A percentile compares a stretch with the other conserved stretches of the same genome.
phyloP scores from a whole-genome alignment of 2,113 vertebrate species.

The Catharus minimus region DNA sequence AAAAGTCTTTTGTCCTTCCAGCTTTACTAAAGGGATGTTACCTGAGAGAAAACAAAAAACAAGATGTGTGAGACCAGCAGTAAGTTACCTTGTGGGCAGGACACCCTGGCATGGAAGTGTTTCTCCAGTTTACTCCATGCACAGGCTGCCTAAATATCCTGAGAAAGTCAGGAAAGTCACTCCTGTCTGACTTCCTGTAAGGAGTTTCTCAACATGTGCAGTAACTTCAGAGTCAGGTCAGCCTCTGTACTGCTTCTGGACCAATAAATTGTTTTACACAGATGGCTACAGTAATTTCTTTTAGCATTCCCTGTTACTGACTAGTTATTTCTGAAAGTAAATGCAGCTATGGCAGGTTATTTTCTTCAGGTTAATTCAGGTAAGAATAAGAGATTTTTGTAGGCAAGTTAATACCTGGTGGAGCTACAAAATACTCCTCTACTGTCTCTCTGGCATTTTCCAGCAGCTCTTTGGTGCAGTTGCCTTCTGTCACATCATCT shows the following conservation, averaged over 20 bases:
- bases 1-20: slow-evolving; percentile 62
- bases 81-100: not conserved
- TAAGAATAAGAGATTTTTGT: not conserved
- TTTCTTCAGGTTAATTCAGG: not conserved
- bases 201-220: not conserved
- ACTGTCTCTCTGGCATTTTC: slow-evolving; percentile 79
- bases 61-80: not conserved
- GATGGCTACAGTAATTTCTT: not conserved
- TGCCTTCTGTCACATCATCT: slow-evolving; percentile 81
- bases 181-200: not conserved
- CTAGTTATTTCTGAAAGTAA: not conserved
- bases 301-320: not conserved
- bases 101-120: not conserved
- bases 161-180: not conserved
- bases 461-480: slow-evolving; percentile 82
- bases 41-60: slow-evolving; percentile 74
- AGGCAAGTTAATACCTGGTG: slow-evolving; percentile 81
- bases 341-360: not conserved
- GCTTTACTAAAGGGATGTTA: slow-evolving; percentile 86
- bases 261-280: not conserved
- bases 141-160: not conserved
- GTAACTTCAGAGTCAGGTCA: not conserved
- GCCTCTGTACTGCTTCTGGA: not conserved
- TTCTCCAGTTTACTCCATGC: not conserved
- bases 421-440: slow-evolving; percentile 94